These are phyloP conservation scores for Mellilla xanthometata DNA, from an alignment of 2,888 invertebrate genomes.

Conservation along the genomic window DNA sequence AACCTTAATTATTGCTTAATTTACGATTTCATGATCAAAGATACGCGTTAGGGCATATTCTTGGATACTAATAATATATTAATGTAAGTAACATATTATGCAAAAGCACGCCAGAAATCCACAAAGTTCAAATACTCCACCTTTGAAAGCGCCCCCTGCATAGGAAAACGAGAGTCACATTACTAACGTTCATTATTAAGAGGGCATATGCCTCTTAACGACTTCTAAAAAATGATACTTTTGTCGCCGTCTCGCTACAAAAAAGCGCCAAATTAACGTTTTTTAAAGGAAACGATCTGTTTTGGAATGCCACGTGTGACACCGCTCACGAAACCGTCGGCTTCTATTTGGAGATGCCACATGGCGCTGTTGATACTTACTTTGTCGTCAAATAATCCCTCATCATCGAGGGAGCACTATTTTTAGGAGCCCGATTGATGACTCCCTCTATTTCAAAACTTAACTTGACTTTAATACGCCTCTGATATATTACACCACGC, in stretches of 20 bases:
- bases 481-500: conserved; percentile 62
- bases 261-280: conserved; percentile 80
- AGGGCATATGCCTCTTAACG: conserved; percentile 70
- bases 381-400: conserved; percentile 76
- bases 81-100: no score
- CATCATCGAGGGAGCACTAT: conserved; percentile 69
- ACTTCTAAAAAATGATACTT: conserved; percentile 69
- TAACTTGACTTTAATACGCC: conserved; percentile 69
- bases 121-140: conserved; percentile 23
- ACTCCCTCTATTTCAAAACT: conserved; percentile 55
- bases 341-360: conserved; percentile 71
- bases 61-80: no score
- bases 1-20: no score
- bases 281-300: conserved; percentile 82
- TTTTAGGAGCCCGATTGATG: conserved; percentile 67
- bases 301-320: conserved; percentile 78
- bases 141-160: conserved; percentile 39
- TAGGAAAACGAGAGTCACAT: conserved; percentile 73
- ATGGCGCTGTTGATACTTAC: conserved; percentile 72
- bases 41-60: no score
- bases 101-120: neutral
- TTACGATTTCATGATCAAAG: no score
- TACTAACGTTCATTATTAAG: conserved; percentile 70
- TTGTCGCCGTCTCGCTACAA: conserved; percentile 57
- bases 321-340: conserved; percentile 52